Base-by-base conservation (phyloP, 2,113 vertebrate genomes). In the Calyptomena viridis region DNA sequence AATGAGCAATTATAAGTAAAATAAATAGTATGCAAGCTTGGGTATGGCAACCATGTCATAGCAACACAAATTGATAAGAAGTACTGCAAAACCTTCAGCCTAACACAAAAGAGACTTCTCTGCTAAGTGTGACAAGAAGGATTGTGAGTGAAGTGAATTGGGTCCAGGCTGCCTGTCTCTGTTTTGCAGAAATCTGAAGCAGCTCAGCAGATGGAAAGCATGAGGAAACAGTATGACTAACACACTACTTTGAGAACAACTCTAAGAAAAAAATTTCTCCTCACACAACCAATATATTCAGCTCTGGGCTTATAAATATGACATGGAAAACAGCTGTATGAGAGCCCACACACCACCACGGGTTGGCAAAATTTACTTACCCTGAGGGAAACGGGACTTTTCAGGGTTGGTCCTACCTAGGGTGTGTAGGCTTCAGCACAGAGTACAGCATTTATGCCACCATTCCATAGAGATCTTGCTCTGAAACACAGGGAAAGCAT, bases 371-470 rank as follows among this genome's bases (percentile, higher is more conserved):
- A 55, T 84, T 78, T 22, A 46, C 53, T 67, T 60, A 68, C 56
- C 28, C 23, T 47, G 30, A 4, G 27, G 55, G 40, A 92, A 92
- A 49, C 2, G 31, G 4, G 27, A 14, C 60, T 95, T 93, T 93
- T 53, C 28, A 46, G 64, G 30, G 20, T n/a, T 75, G 31, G 6
- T 49, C 53, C 50, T 85, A 22, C 11, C 39, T 73, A 28, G 25
- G 18, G 2, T 40, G 2, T n/a, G 2, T n/a, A 37, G 0, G 2
- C 10, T 68, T 44, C 67, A 64, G 44, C 31, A 68, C 8, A 58
- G 52, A 52, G 21, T 46, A 35, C 33, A 49, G 40, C n/a, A 60
- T 76, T 76, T 91, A n/a, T 42, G 44, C 52, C 39, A 53, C 13
- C 6, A 14, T 14, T 28, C 17, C 46, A 67, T 2, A 22, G 49